Evolutionary conservation across 2,113 vertebrate genomes (phyloP), one percentile per base, ranked within the genome.

Genomic region (Cyrtonyx montezumae): DNA sequence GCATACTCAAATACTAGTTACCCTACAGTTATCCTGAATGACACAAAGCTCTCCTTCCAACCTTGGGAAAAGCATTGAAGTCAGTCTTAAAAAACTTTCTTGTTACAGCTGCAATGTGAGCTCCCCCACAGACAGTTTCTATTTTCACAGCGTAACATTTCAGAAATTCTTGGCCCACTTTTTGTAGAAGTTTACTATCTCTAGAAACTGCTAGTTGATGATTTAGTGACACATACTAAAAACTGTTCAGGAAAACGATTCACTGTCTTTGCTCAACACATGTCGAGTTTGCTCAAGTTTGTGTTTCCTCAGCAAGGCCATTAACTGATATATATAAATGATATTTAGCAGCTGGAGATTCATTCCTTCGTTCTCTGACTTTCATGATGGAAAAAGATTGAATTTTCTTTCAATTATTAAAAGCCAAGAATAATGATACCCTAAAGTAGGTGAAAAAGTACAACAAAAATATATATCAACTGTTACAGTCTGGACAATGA

Each of bases 381-480:
- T 48, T 49, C 63, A 26, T 15, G n/a, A 66, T 42, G n/a, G 74
- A 79, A 73, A 74, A 93, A 74, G 21, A 92, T 19, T 34, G 34
- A 45, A 73, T 87, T 93, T 74, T 69, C 48, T 89, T 81, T 82
- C 75, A 79, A 55, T 77, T 93, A 77, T 74, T 82, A 91, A 82
- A 87, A 92, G 66, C 11, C 66, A 90, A 88, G 77, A 88, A 69
- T 87, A 94, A 93, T 15, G 22, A 92, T 19, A 91, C 28, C 28
- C 30, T 37, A 82, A 92, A 86, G 78, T 85, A 94, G 55, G 89
- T 91, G 87, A 82, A 77, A 76, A 95, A 92, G 87, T 76, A 92
- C 55, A 93, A 88, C 48, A 93, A 87, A 89, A 94, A 91, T 45
- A 85, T 22, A 3, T 70, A 87, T 70, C 74, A 82, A 37, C 55